Evolutionary conservation across 2,797 vertebrate species (phyloP), one percentile per base, ranked within the genome.

Genomic region (Sciurus vulgaris): DNA sequence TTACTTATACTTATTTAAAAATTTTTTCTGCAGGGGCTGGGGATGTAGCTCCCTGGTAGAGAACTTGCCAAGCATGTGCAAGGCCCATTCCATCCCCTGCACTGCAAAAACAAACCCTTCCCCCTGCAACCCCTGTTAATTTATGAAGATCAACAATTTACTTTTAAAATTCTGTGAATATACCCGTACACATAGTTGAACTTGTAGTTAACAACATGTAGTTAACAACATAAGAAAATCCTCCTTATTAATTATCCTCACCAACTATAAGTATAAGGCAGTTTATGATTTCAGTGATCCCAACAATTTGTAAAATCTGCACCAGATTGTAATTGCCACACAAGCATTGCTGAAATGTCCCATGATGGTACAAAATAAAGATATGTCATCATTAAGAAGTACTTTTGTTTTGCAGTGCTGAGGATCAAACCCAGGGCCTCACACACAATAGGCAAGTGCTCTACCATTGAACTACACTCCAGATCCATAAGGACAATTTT

Each of bases 111-210:
- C 12, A 65, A 65, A 47, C 5, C 44, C 12, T 30, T 30, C 61
- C 24, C 44, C 3, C 41, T 47, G 44, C 44, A 47, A 7, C 17
- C 78, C 28, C 54, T n/a, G 20, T 82, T 87, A 92, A 72, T 28
- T 63, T 77, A n/a, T 6, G 47, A 89, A n/a, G 41, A 41, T 47
- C n/a, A 63, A 77, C 18, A 30, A 78, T 56, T 89, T 30, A 70
- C 56, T 93, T 89, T n/a, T 35, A 8, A 38, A 86, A 67, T 81
- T 91, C 61, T 83, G 14, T 78, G 83, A 83, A 49, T 54, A 76
- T 51, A 47, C 24, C 22, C 51, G 72, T 28, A 82, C 1, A 30
- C 35, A 74, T 54, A 24, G 65, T 74, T 79, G 89, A 59, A 63
- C 81, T 76, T 81, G 76, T 54, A 54, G 51, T 54, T 54, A 54